These are phyloP conservation scores for Meliscaeva auricollis DNA, from an alignment of 2,888 invertebrate genomes.

Conservation along the genomic window DNA sequence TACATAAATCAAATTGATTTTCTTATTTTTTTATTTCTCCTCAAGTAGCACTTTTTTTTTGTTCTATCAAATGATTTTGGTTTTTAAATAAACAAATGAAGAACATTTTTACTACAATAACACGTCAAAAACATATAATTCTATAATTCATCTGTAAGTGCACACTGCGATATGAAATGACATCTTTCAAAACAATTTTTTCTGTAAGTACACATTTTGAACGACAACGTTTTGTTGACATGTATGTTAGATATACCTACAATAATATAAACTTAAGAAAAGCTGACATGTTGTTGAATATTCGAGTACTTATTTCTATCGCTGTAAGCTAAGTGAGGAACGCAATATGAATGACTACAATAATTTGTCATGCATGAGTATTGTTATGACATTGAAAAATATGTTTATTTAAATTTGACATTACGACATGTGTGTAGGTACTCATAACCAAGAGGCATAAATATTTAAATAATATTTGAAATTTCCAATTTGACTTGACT, in stretches of 20 bases:
- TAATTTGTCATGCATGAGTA: slow-evolving; percentile 3
- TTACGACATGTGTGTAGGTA: not conserved
- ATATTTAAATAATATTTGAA: not conserved
- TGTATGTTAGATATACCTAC: too few relatives aligned
- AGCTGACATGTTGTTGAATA: not conserved
- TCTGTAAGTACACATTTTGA: too few relatives aligned
- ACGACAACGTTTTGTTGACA: not conserved
- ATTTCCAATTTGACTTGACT: not conserved
- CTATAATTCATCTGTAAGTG: not conserved
- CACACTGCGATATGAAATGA: not conserved
- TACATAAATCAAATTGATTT: too few relatives aligned
- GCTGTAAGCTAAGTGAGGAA: not conserved
- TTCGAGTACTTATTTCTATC: not conserved
- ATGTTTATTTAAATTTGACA: slow-evolving; percentile 3
- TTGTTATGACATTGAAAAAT: slow-evolving; percentile 15
- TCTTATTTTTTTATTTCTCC: too few relatives aligned
- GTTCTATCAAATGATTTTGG: too few relatives aligned
- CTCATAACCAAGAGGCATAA: too few relatives aligned
- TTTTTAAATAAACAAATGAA: too few relatives aligned
- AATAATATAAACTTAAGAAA: not conserved
- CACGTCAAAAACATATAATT: too few relatives aligned
- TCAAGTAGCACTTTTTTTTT: too few relatives aligned
- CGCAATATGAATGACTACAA: not conserved
- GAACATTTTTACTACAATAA: too few relatives aligned
- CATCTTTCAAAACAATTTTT: not conserved